A percentile compares a stretch with the other conserved stretches of the same genome.
Evolutionary conservation across 2,797 vertebrate species (phyloP).

Genomic region (Malacoctenus gilli): DNA sequence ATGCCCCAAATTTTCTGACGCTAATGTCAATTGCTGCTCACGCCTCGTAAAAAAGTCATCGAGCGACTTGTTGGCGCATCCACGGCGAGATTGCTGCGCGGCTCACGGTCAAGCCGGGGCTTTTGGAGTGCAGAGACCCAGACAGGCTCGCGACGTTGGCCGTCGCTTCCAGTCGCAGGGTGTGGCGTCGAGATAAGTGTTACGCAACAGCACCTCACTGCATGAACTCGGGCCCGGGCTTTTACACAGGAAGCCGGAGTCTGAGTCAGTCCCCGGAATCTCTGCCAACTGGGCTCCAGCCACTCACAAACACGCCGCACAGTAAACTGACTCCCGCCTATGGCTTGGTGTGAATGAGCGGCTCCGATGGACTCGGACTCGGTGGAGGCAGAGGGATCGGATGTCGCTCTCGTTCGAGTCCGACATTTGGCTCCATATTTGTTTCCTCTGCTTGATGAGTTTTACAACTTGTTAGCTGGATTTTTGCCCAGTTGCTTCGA

Average conservation of each 20-base stretch:
- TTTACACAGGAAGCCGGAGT: conserved; percentile 74
- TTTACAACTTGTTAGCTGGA: no score
- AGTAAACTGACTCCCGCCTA: conserved; percentile 42
- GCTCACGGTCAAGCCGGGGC: conserved; percentile 27
- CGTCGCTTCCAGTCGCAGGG: conserved; percentile 63
- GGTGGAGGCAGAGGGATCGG: no score
- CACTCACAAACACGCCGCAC: conserved; percentile 56
- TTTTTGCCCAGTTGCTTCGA: no score
- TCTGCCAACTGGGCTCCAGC: conserved; percentile 64
- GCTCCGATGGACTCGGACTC: conserved; percentile 5
- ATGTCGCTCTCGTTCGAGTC: no score
- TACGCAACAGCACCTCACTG: conserved; percentile 74
- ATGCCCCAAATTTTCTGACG: conserved; percentile 27
- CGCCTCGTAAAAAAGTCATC: neutral
- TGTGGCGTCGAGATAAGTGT: conserved; percentile 77
- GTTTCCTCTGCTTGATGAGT: no score
- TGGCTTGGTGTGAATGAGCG: conserved; percentile 20
- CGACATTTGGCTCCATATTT: no score
- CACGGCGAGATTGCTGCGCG: conserved; percentile 23
- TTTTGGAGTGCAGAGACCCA: conserved; percentile 41
- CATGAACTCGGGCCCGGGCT: conserved; percentile 65
- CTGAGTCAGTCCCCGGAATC: conserved; percentile 66
- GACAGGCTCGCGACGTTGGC: conserved; percentile 58
- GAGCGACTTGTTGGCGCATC: neutral
- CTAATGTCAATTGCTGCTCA: conserved; percentile 1